Percentiles rank a stretch among this genome's conserved stretches.
Evolutionary conservation across 2,113 vertebrate species (phyloP).

Genomic region (Harpagus bidentatus): DNA sequence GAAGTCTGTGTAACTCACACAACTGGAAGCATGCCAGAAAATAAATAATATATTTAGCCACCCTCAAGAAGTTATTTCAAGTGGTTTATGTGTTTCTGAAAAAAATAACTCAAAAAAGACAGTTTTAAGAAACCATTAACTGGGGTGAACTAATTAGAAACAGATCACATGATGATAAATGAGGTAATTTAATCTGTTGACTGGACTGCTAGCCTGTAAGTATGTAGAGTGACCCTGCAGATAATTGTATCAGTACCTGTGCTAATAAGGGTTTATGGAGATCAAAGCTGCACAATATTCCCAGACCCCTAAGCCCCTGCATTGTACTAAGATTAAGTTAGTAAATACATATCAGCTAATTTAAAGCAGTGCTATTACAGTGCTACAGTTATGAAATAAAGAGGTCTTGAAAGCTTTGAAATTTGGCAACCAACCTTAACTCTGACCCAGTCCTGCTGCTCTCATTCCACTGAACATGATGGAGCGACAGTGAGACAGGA

Average conservation of each 20-base stretch:
- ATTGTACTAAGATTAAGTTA: constrained; percentile 29
- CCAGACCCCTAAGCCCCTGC: not conserved
- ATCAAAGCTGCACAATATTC: constrained; percentile 40
- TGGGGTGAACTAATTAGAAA: constrained; percentile 46
- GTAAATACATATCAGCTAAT: constrained; percentile 28
- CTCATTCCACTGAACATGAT: not conserved
- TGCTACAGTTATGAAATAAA: constrained; percentile 14
- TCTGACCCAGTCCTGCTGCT: not conserved
- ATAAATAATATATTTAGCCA: constrained; percentile 14
- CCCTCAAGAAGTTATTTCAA: constrained; percentile 31
- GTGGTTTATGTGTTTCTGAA: constrained; percentile 26
- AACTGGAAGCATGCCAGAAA: constrained; percentile 24
- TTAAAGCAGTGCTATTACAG: constrained; percentile 31
- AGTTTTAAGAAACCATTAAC: constrained; percentile 52
- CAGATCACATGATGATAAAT: constrained; percentile 58
- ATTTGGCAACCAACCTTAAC: constrained; percentile 34
- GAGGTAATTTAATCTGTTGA: constrained; percentile 36
- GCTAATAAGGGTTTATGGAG: constrained; percentile 47
- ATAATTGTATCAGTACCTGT: constrained; percentile 52
- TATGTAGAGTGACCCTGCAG: constrained; percentile 1
- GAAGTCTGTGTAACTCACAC: not conserved
- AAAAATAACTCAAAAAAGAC: constrained; percentile 7
- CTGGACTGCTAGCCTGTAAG: constrained; percentile 11
- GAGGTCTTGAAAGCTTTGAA: constrained; percentile 38
- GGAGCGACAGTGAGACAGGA: not conserved